Evolutionary conservation across 2,113 vertebrate genomes (phyloP).

Genomic region (Laticauda colubrina): DNA sequence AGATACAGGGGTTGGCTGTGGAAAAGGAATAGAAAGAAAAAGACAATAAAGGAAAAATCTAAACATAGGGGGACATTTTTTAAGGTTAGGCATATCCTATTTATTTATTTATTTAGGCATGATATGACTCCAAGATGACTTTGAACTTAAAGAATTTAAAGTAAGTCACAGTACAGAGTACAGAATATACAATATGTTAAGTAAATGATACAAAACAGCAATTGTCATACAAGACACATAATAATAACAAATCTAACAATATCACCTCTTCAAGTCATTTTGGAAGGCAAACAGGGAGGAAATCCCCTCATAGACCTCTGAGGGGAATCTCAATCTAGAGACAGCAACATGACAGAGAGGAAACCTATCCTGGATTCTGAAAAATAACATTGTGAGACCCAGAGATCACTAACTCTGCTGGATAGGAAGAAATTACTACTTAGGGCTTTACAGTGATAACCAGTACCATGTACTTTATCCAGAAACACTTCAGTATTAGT

Average conservation of each 20-base stretch:
- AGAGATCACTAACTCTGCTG: background rate
- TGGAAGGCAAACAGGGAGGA: background rate
- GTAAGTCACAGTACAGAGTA: background rate
- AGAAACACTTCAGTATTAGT: background rate
- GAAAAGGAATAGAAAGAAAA: background rate
- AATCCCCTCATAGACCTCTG: background rate
- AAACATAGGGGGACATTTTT: background rate
- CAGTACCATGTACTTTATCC: background rate
- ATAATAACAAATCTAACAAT: background rate
- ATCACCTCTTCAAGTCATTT: background rate
- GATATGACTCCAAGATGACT: background rate
- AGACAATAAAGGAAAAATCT: background rate
- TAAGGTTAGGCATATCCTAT: background rate
- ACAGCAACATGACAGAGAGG: background rate
- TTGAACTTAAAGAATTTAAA: background rate
- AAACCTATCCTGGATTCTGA: background rate
- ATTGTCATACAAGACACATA: background rate
- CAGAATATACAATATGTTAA: background rate
- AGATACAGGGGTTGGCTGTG: background rate
- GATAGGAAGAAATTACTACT: background rate
- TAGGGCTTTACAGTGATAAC: background rate
- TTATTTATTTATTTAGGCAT: slow-evolving; percentile 26
- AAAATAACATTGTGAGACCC: background rate
- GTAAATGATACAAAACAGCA: background rate
- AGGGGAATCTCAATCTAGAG: background rate